Conservation (phyloP, 1,140 invertebrate species). For the Drosophila tsacasi region DNA sequence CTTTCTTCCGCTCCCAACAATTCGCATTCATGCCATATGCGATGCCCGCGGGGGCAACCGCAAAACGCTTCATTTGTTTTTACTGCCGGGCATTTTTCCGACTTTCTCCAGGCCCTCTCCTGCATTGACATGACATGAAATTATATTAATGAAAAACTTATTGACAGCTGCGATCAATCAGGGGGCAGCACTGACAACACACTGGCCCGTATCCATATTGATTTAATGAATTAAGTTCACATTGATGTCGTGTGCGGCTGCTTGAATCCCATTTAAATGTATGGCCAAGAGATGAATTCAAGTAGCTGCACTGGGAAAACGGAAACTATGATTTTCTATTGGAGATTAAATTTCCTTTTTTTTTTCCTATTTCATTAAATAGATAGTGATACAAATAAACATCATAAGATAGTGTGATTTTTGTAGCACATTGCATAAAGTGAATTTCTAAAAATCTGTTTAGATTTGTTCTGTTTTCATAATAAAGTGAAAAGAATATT, state of each 20-base stretch:
- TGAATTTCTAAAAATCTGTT: neutral
- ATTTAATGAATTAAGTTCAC: constrained; percentile 72
- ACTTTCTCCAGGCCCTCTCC: neutral
- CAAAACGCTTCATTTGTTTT: constrained; percentile 79
- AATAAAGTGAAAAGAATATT: neutral
- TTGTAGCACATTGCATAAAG: too few species aligned
- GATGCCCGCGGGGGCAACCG: constrained; percentile 15
- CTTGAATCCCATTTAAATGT: constrained; percentile 40
- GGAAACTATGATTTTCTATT: neutral
- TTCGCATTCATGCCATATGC: constrained; percentile 34
- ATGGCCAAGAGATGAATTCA: constrained; percentile 20
- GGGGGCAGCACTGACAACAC: constrained; percentile 56
- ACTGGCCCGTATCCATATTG: constrained; percentile 47
- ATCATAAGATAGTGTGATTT: too few species aligned
- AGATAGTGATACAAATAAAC: too few species aligned
- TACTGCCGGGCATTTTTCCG: constrained; percentile 49
- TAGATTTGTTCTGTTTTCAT: neutral
- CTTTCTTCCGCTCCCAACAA: constrained; percentile 51
- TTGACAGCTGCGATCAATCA: constrained; percentile 81
- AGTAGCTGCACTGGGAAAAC: constrained; percentile 14
- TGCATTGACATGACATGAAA: constrained; percentile 72
- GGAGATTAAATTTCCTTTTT: neutral
- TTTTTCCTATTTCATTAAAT: neutral
- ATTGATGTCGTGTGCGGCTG: constrained; percentile 43
- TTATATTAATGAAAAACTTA: constrained; percentile 84